phyloP scores from a whole-genome alignment of 2,797 vertebrate genomes.

The Tragopan temminckii region DNA sequence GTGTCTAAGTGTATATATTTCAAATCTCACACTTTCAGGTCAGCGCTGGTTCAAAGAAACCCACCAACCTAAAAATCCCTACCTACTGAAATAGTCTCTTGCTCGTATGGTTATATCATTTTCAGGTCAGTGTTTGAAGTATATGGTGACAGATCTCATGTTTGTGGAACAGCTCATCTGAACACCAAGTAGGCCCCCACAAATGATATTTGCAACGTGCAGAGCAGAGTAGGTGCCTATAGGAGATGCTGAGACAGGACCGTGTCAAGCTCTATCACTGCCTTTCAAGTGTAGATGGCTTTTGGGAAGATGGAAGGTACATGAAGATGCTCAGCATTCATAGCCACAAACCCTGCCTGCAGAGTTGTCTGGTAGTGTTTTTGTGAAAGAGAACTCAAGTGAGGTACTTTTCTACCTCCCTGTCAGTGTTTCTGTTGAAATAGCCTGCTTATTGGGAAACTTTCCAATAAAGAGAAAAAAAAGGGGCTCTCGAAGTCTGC shows the following conservation, averaged over 20 bases:
- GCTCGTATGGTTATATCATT: neutral
- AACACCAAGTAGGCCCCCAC: neutral
- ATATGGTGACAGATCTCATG: neutral
- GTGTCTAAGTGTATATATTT: neutral
- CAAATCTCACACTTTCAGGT: neutral
- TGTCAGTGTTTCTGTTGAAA: neutral
- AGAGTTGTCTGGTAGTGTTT: neutral
- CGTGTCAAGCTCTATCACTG: neutral
- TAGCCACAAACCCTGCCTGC: neutral
- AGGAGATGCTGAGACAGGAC: neutral
- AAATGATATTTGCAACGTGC: neutral
- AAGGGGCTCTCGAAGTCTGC: rapidly evolving
- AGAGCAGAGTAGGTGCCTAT: neutral
- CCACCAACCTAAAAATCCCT: neutral
- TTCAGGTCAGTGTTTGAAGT: neutral
- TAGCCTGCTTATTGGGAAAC: neutral
- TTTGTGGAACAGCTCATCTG: neutral
- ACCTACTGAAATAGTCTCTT: neutral
- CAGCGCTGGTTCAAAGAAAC: neutral
- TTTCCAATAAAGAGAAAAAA: neutral
- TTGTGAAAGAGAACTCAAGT: neutral
- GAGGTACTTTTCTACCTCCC: neutral
- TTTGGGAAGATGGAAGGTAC: neutral
- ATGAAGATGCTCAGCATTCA: rapidly evolving
- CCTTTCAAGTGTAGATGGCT: neutral